Base-by-base conservation (phyloP, 2,888 invertebrate species). In the Agonopterix arenella region DNA sequence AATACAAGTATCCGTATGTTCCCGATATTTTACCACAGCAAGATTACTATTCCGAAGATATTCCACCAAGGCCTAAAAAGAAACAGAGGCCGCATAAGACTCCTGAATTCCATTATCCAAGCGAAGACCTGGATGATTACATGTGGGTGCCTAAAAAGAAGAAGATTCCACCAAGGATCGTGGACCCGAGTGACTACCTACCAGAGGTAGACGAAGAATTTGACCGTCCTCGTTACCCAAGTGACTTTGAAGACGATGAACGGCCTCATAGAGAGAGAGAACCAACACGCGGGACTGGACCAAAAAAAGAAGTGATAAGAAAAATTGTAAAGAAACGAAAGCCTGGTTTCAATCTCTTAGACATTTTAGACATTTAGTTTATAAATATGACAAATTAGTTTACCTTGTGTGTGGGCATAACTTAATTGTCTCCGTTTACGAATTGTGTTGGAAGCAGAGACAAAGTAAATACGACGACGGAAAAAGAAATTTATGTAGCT, bases 101-200 rank as follows among this genome's bases (percentile, higher is more conserved):
- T n/a, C 68, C 76, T 4, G 80, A 88, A 52, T 66, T 63, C 5
- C 62, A 60, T 44, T 66, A 63, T 52, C 60, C 69, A 1, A 67
- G 62, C 51, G 83, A 83, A 28, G 78, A 84, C 51, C 57, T 78
- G 49, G 84, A 81, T 56, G 88, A 88, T 52, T 85, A 81, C 44
- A n/a, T 40, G 11, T 71, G 82, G 58, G 83, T 86, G 18, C 88
- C 86, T 38, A 88, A 88, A 56, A 85, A 82, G 63, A 89, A 88
- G 58, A 68, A 76, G 48, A 86, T 80, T 55, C 68, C 63, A 52
- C 84, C 82, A 1, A 57, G 59, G 4, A 73, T 75, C 52, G 56
- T 67, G 41, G 60, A 67, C 7, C 78, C 81, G n/a, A 59, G 70
- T 45, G 83, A 84, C 48, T 82, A 80, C 46, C 63, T 68, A 57